These are phyloP conservation scores for Nymphalis polychloros DNA, from an alignment of 2,888 invertebrate species.

Conservation along the genomic window DNA sequence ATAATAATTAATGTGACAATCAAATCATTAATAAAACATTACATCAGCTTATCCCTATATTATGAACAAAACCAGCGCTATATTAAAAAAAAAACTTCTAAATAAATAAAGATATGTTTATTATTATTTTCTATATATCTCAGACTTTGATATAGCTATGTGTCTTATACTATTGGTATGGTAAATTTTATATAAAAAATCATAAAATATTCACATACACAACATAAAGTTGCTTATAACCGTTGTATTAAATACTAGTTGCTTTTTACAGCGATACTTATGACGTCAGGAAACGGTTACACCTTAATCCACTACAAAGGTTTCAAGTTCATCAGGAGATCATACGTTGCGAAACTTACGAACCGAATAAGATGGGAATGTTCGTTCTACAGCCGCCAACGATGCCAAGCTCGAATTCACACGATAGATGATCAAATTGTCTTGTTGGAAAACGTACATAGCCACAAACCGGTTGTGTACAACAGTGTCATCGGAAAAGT, in stretches of 20 bases:
- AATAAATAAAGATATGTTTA: too few relatives aligned
- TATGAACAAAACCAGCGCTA: too few relatives aligned
- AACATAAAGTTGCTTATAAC: too few relatives aligned
- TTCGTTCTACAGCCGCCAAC: slow-evolving; percentile 37
- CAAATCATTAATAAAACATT: too few relatives aligned
- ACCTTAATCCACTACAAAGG: slow-evolving; percentile 42
- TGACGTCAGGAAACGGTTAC: slow-evolving; percentile 35
- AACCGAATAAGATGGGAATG: slow-evolving; percentile 46
- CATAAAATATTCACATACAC: too few relatives aligned
- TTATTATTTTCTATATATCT: too few relatives aligned
- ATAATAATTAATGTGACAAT: too few relatives aligned
- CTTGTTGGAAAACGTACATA: slow-evolving; percentile 32
- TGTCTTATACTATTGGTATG: too few relatives aligned
- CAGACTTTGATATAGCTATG: too few relatives aligned
- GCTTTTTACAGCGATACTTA: slow-evolving; percentile 30
- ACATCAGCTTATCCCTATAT: too few relatives aligned
- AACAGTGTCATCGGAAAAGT: slow-evolving; percentile 25
- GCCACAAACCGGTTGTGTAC: slow-evolving; percentile 23
- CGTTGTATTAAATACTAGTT: not conserved
- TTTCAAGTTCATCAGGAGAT: slow-evolving; percentile 42
- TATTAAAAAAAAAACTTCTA: too few relatives aligned
- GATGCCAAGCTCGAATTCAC: slow-evolving; percentile 41
- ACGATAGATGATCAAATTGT: slow-evolving; percentile 39
- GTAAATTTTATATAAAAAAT: too few relatives aligned
- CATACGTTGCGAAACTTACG: slow-evolving; percentile 36